phyloP scores from a whole-genome alignment of 2,113 vertebrate species.

The Scytalopus superciliaris region DNA sequence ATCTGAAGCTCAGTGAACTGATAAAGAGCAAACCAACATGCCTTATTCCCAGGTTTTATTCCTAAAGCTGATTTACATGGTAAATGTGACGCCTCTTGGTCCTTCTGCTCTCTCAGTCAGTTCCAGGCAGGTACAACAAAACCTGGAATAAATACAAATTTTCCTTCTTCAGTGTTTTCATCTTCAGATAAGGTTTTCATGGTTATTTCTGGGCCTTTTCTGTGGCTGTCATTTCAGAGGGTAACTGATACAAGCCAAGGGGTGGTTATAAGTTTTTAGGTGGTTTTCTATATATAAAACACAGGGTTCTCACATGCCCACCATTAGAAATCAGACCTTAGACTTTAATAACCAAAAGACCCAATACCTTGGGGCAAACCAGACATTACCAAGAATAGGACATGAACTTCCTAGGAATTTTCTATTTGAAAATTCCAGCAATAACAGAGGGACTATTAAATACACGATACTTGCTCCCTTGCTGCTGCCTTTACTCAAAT shows the following conservation, averaged over 20 bases:
- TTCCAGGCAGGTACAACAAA: background rate
- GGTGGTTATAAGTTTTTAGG: background rate
- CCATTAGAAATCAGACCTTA: background rate
- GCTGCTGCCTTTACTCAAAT: background rate
- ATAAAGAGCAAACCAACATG: background rate
- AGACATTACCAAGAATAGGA: background rate
- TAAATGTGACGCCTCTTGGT: background rate
- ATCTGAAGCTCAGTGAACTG: background rate
- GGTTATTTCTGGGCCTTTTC: background rate
- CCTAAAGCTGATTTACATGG: background rate
- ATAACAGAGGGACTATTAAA: background rate
- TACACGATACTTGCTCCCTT: background rate
- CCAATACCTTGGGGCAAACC: background rate
- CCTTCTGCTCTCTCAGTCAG: background rate
- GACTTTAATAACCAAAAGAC: background rate
- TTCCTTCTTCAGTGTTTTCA: background rate
- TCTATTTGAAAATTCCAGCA: background rate
- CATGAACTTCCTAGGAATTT: slow-evolving; percentile 18
- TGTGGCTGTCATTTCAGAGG: background rate
- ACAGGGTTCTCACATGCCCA: accelerated
- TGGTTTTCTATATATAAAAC: background rate
- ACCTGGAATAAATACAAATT: background rate
- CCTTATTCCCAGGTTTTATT: background rate
- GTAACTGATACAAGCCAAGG: background rate
- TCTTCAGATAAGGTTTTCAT: too few relatives aligned